phyloP scores from a whole-genome alignment of 2,797 vertebrate genomes.

The Taeniopygia guttata region DNA sequence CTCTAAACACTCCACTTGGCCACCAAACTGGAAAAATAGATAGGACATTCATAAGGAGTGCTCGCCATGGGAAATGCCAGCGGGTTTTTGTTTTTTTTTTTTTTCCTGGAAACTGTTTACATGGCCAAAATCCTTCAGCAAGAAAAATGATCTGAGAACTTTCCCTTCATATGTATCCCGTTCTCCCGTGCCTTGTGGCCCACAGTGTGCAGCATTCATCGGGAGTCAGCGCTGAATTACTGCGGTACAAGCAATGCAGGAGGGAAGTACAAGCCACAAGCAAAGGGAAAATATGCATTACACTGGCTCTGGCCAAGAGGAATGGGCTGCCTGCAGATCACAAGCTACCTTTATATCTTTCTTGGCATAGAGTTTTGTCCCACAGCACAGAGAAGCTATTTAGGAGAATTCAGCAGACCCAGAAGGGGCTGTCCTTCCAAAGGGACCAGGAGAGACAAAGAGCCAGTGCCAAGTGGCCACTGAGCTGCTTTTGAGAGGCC shows the following conservation, averaged over 20 bases:
- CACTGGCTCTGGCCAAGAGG: slow-evolving; percentile 14
- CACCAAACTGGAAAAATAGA: slow-evolving; percentile 55
- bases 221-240: slow-evolving; percentile 48
- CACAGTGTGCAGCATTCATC: slow-evolving; percentile 48
- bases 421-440: not conserved
- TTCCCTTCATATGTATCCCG: slow-evolving; percentile 12
- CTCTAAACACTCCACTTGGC: slow-evolving; percentile 48
- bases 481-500: not conserved
- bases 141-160: slow-evolving; percentile 58
- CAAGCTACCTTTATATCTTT: slow-evolving; percentile 58
- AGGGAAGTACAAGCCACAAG: slow-evolving; percentile 53
- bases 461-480: not conserved
- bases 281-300: slow-evolving; percentile 51
- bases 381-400: slow-evolving; percentile 25
- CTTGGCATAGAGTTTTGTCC: slow-evolving; percentile 46
- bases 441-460: slow-evolving; percentile 20
- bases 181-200: slow-evolving; percentile 35
- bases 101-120: slow-evolving; percentile 35
- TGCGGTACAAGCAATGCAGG: slow-evolving; percentile 35
- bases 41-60: slow-evolving; percentile 37
- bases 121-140: slow-evolving; percentile 40
- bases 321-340: slow-evolving; percentile 45
- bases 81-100: not conserved
- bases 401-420: not conserved
- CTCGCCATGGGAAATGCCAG: slow-evolving; percentile 28